Percentiles rank a stretch among this genome's conserved stretches.
These are phyloP conservation scores for Lepisosteus osseus DNA, from an alignment of 2,113 vertebrate genomes.

Conservation along the genomic window DNA sequence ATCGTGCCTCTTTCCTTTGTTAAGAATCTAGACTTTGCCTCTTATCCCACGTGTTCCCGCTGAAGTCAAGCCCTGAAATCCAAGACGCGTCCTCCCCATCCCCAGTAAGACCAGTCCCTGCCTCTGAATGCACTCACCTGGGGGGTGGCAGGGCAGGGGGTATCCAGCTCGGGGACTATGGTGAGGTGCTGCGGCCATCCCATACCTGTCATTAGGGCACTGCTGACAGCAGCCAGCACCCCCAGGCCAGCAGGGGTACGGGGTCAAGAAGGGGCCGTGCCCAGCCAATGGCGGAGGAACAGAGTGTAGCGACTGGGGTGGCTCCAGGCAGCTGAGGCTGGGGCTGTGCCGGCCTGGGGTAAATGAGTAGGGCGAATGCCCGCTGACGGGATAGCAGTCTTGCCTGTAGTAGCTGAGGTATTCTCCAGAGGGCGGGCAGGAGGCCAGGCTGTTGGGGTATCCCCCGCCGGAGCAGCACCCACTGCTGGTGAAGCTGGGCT, in stretches of 20 bases:
- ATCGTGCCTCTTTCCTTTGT: no score
- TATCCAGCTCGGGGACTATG: slow-evolving; percentile 29
- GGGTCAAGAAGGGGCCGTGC: slow-evolving; percentile 42
- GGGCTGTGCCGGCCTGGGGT: slow-evolving; percentile 32
- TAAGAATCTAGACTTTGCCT: no score
- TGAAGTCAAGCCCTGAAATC: no score
- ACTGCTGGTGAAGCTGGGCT: slow-evolving; percentile 43
- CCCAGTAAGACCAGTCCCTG: no score
- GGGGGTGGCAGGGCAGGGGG: slow-evolving; percentile 27
- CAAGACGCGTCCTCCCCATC: no score
- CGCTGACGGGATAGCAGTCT: slow-evolving; percentile 32
- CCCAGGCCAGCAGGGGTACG: slow-evolving; percentile 44
- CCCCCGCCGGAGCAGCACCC: slow-evolving; percentile 29
- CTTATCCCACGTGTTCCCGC: no score
- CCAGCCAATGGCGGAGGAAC: slow-evolving; percentile 43
- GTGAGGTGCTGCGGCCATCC: slow-evolving; percentile 26
- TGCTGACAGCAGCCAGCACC: slow-evolving; percentile 48
- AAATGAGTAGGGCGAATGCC: slow-evolving; percentile 37
- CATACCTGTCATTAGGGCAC: slow-evolving; percentile 40
- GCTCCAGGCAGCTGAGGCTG: slow-evolving; percentile 52
- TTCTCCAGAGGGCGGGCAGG: slow-evolving; percentile 39
- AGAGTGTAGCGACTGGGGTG: slow-evolving; percentile 62
- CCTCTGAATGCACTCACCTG: slow-evolving; percentile 48
- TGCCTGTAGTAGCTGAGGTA: slow-evolving; percentile 34
- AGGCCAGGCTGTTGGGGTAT: slow-evolving; percentile 48